Evolutionary conservation across 2,888 invertebrate genomes (phyloP).

Genomic region (Drosophila siamana): DNA sequence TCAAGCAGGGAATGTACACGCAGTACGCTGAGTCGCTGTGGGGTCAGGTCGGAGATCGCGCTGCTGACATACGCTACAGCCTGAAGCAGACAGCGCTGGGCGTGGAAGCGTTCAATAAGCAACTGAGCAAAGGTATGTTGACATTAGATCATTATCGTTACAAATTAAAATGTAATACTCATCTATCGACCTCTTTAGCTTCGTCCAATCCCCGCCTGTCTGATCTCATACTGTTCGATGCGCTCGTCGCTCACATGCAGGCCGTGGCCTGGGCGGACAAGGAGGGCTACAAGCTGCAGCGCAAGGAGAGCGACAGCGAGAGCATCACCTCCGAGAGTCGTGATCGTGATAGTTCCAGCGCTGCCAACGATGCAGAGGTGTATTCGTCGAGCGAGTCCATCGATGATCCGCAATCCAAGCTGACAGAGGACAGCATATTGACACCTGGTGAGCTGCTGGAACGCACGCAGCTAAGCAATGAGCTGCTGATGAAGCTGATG

Average conservation of each 20-base stretch:
- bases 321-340: slow-evolving; percentile 58
- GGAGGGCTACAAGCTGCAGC: slow-evolving; percentile 80
- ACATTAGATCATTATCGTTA: too few species aligned
- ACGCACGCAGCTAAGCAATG: slow-evolving; percentile 74
- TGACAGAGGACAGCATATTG: slow-evolving; percentile 39
- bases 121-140: slow-evolving; percentile 80
- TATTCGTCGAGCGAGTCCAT: slow-evolving; percentile 75
- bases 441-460: slow-evolving; percentile 62
- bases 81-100: slow-evolving; percentile 83
- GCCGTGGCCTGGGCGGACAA: slow-evolving; percentile 84
- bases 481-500: slow-evolving; percentile 81
- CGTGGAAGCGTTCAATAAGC: slow-evolving; percentile 83
- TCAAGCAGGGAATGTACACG: slow-evolving; percentile 95
- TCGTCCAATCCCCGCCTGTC: slow-evolving; percentile 83
- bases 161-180: not conserved
- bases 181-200: not conserved
- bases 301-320: slow-evolving; percentile 59
- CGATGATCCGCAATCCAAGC: slow-evolving; percentile 70
- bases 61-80: slow-evolving; percentile 83
- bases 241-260: slow-evolving; percentile 84
- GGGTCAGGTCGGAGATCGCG: slow-evolving; percentile 84
- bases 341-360: slow-evolving; percentile 51
- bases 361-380: slow-evolving; percentile 63
- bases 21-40: slow-evolving; percentile 87
- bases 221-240: slow-evolving; percentile 83